Base-by-base conservation (phyloP, 2,797 vertebrate species). In the Crax fasciolata region DNA sequence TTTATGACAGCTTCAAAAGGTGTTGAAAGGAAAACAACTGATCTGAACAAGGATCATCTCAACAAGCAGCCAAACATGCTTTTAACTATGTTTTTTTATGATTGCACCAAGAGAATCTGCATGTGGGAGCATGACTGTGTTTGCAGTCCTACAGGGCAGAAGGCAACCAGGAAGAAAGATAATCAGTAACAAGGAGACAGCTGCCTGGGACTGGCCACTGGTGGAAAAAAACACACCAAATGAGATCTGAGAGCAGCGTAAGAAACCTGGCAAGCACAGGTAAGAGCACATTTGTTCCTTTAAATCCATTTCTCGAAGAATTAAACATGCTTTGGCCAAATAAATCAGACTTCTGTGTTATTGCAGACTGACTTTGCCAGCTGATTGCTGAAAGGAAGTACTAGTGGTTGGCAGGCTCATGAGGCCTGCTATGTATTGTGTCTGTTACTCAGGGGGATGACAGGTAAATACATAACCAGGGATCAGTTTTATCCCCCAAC, bases 131-230 rank as follows among this genome's bases (percentile, higher is more conserved):
- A 9, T 18, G 41, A 32, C 15, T 49, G 21, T 59, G 11, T 16
- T 76, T 65, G 62, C 52, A 76, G 39, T 75, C 7, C 39, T 32
- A 23, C 30, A 25, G 18, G n/a, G 32, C 9, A 58, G n/a, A 68
- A 44, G 21, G 13, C 85, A 58, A 63, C 6, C 9, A 51, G 25
- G 25, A 35, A 24, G 5, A 38, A 25, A 57, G 2, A 51, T 63
- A 48, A 11, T 80, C 21, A 15, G 28, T 63, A 27, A 38, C 16
- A 57, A 1, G 0, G 10, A 48, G 10, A 15, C 2, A 2, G 30
- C 39, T 54, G 38, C 24, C 74, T 3, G 0, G 35, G 38, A 4
- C 28, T n/a, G 32, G 8, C 73, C 44, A 63, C 28, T 25, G 38
- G 7, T 27, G 10, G 52, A 59, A 59, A 51, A 72, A 67, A 79